Evolutionary conservation across 1,140 invertebrate genomes (phyloP).

Genomic region (Pentalonia nigronervosa): DNA sequence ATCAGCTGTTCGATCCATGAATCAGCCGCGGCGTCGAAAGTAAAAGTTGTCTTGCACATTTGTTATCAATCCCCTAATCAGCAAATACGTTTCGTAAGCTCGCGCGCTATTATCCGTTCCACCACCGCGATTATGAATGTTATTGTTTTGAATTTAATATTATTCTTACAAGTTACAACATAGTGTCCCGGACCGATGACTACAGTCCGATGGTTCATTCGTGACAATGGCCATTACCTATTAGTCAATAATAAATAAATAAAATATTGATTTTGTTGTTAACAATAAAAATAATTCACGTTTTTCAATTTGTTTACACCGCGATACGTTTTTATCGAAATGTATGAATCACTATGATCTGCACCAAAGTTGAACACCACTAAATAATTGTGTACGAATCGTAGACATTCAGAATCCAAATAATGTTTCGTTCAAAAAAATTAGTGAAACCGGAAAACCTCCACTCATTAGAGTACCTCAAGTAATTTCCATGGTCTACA

Average conservation of each 20-base stretch:
- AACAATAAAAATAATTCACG: background rate
- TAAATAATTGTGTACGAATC: background rate
- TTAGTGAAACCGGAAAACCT: slow-evolving; percentile 88
- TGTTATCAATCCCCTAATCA: background rate
- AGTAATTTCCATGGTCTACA: slow-evolving; percentile 70
- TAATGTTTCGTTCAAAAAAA: slow-evolving; percentile 55
- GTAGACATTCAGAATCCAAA: background rate
- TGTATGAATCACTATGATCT: background rate
- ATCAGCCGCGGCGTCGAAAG: background rate
- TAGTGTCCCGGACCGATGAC: background rate
- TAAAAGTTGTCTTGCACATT: background rate
- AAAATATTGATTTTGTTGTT: background rate
- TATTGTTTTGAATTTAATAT: slow-evolving; percentile 25
- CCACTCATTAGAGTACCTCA: slow-evolving; percentile 94
- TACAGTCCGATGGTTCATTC: background rate
- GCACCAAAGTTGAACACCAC: background rate
- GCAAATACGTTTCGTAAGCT: background rate
- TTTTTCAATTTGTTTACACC: background rate
- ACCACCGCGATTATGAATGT: background rate
- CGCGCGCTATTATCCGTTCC: background rate
- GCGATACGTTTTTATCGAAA: background rate
- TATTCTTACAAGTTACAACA: background rate
- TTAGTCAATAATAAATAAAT: background rate
- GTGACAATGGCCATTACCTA: background rate
- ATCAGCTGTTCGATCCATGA: background rate